Conservation (phyloP, 2,113 vertebrate species). For the Xenus cinereus region DNA sequence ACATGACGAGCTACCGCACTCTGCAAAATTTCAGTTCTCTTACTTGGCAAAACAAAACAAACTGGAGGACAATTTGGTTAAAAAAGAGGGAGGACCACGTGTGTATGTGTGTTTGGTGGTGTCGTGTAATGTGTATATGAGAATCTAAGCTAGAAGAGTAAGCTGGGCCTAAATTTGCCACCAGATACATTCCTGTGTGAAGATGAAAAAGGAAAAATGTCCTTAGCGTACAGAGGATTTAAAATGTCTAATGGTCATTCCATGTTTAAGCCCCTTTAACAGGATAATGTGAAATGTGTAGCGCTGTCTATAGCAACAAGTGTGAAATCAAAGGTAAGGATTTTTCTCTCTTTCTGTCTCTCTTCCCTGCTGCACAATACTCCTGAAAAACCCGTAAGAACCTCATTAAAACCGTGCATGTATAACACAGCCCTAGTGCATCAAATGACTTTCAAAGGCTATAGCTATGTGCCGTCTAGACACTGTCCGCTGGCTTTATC, state of each 20-base stretch:
- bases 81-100: not conserved
- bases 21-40: not conserved
- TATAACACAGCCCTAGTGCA: not conserved
- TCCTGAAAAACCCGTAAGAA: not conserved
- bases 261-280: not conserved
- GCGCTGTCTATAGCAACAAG: not conserved
- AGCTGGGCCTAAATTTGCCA: not conserved
- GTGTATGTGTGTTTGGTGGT: too few relatives aligned
- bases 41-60: not conserved
- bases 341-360: not conserved
- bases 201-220: not conserved
- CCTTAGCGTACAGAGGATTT: not conserved
- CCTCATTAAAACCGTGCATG: constrained; percentile 21
- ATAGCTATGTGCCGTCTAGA: not conserved
- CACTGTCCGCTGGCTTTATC: not conserved
- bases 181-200: not conserved
- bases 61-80: not conserved
- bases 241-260: not conserved
- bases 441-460: not conserved
- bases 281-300: not conserved
- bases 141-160: not conserved
- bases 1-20: not conserved
- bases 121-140: not conserved
- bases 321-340: constrained; percentile 19
- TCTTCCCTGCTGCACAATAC: not conserved